These are phyloP conservation scores for Pterostichus madidus DNA, from an alignment of 2,888 invertebrate genomes.

Conservation along the genomic window DNA sequence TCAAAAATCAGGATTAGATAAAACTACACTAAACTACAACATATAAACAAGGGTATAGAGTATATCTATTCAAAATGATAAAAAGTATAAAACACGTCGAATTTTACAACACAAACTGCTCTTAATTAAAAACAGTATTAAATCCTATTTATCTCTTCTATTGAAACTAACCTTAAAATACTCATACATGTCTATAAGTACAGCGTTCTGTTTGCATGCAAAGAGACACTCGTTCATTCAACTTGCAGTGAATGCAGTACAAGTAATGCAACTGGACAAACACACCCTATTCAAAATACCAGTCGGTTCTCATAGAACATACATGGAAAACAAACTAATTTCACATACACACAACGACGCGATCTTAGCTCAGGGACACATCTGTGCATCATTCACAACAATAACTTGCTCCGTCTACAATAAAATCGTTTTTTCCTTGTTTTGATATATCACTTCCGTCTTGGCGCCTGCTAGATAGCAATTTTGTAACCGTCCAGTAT, in stretches of 20 bases:
- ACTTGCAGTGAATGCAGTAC: not conserved
- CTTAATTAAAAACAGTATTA: not conserved
- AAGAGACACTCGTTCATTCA: conserved; percentile 7
- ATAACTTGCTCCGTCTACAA: not conserved
- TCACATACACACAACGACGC: not conserved
- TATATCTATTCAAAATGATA: not conserved
- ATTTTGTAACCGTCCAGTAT: not conserved
- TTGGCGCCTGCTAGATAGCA: not conserved
- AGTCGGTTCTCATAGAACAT: conserved; percentile 12
- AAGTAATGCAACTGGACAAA: conserved; percentile 6
- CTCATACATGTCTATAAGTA: not conserved
- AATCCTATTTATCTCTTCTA: not conserved
- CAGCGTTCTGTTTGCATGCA: not conserved
- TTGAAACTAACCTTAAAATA: not conserved
- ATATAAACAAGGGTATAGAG: no score
- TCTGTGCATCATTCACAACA: conserved; percentile 14
- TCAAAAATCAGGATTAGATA: no score
- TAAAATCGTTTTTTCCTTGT: conserved; percentile 47
- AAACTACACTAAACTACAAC: no score
- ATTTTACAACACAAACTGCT: not conserved
- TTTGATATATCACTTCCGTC: conserved; percentile 41
- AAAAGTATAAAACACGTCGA: not conserved
- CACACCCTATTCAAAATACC: conserved; percentile 25
- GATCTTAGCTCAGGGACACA: conserved; percentile 36
- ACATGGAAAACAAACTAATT: conserved; percentile 17